Evolutionary conservation across 2,888 invertebrate species (phyloP).

Genomic region (Liodrosophila aerea): DNA sequence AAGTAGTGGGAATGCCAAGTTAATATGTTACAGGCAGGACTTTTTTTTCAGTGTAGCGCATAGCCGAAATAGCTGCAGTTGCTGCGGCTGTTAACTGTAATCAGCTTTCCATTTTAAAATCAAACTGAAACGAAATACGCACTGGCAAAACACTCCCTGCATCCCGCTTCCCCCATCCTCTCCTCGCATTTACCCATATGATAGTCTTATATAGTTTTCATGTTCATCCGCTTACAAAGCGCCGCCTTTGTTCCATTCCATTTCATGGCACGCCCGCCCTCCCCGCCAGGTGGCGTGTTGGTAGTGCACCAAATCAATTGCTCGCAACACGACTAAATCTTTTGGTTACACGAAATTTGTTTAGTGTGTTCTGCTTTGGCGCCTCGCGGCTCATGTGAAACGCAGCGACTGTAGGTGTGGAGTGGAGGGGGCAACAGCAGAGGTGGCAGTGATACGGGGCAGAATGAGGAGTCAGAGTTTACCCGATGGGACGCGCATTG

Average conservation of each 20-base stretch:
- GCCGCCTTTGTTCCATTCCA: slow-evolving; percentile 39
- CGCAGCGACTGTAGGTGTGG: not conserved
- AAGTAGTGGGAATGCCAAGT: too few species aligned
- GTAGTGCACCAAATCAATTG: slow-evolving; percentile 55
- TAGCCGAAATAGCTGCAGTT: not conserved
- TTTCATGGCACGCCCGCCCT: not conserved
- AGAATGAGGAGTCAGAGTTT: not conserved
- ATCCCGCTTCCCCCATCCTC: not conserved
- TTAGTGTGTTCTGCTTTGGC: slow-evolving; percentile 54
- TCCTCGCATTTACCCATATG: not conserved
- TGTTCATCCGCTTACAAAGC: slow-evolving; percentile 59
- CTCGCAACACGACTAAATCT: slow-evolving; percentile 66
- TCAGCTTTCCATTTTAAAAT: slow-evolving; percentile 54
- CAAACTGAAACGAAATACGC: too few species aligned
- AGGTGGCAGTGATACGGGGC: not conserved
- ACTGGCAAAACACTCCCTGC: not conserved
- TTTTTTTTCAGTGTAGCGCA: too few species aligned
- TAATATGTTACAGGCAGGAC: too few species aligned
- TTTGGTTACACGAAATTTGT: slow-evolving; percentile 65
- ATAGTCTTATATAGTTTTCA: slow-evolving; percentile 52
- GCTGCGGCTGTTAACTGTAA: slow-evolving; percentile 33
- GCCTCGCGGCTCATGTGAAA: slow-evolving; percentile 25
- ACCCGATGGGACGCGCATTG: slow-evolving; percentile 54
- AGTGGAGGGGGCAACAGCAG: not conserved
- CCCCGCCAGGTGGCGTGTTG: slow-evolving; percentile 9